A percentile compares a stretch with the other conserved stretches of the same genome.
Evolutionary conservation across 2,888 invertebrate species (phyloP).

Genomic region (Eurytoma adleriae): DNA sequence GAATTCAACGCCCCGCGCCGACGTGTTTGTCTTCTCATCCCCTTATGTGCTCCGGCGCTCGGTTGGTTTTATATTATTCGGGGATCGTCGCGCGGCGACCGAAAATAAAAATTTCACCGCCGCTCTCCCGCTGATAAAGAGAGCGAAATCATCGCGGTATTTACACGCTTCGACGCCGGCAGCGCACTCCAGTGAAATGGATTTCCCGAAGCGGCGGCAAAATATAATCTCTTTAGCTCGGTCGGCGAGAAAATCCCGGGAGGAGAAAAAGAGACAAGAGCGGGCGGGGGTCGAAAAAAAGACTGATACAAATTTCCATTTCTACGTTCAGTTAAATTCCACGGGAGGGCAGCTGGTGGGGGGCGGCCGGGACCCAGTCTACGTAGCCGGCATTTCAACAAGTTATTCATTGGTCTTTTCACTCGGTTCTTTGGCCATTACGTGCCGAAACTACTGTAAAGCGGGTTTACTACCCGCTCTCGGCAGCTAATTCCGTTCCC

Average conservation of each 20-base stretch:
- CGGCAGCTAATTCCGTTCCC: conserved; percentile 47
- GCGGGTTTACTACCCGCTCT: conserved; percentile 43
- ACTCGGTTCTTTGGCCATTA: conserved; percentile 54
- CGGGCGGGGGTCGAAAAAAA: background rate
- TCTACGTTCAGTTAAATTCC: conserved; percentile 44
- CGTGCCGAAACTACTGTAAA: conserved; percentile 55
- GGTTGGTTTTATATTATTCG: background rate
- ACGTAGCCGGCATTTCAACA: conserved; percentile 49
- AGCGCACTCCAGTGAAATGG: background rate
- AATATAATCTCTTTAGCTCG: conserved; percentile 41
- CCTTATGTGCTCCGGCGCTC: background rate
- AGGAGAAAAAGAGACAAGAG: conserved; percentile 10
- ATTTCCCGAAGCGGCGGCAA: background rate
- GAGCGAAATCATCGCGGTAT: background rate
- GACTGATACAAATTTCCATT: conserved; percentile 50
- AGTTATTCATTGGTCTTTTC: conserved; percentile 57
- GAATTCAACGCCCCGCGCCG: background rate
- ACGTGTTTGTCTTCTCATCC: background rate
- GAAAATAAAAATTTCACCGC: background rate
- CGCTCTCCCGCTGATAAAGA: background rate
- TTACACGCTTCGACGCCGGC: conserved; percentile 9
- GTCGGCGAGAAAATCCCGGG: conserved; percentile 16
- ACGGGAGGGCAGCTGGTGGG: conserved; percentile 52
- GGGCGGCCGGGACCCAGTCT: conserved; percentile 23
- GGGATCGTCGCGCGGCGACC: background rate